Percentiles rank a stretch among this genome's conserved stretches.
Conservation (phyloP, 2,797 vertebrate genomes). For the Prunella strophiata region DNA sequence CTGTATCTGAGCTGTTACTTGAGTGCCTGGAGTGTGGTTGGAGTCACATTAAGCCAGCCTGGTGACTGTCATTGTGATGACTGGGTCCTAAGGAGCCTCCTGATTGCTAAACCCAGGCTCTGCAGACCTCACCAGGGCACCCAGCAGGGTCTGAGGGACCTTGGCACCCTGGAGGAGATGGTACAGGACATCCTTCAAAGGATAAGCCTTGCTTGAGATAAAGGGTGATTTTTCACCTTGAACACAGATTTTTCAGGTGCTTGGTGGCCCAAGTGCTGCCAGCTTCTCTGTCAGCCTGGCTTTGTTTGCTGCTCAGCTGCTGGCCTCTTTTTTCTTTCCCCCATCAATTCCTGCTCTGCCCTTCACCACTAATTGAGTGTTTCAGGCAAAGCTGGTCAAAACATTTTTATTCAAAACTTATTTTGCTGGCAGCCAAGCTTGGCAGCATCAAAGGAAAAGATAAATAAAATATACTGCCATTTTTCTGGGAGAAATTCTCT, state of each 20-base stretch:
- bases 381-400: conserved; percentile 40
- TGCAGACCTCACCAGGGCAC: accelerated
- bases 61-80: neutral
- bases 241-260: neutral
- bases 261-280: neutral
- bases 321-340: neutral
- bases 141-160: neutral
- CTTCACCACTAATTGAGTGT: neutral
- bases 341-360: neutral
- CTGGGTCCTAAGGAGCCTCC: neutral
- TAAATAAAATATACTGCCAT: conserved; percentile 13
- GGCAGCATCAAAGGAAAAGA: neutral
- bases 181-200: neutral
- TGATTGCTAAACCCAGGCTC: neutral
- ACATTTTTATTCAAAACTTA: conserved; percentile 32
- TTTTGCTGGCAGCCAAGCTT: neutral
- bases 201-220: neutral
- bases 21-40: accelerated
- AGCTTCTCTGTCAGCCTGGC: neutral
- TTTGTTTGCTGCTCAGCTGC: neutral
- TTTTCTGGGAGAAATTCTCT: neutral
- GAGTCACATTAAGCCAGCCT: neutral
- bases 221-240: neutral
- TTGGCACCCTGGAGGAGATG: neutral
- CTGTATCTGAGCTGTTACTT: neutral